Percentiles rank a stretch among this genome's conserved stretches.
Evolutionary conservation across 1,140 invertebrate genomes (phyloP).

Genomic region (honey bee (Apis mellifera)): Amel_HAv3.1 CM009934.2:9500501-9501000

Average conservation of each 20-base stretch:
- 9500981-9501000: constrained; percentile 55
- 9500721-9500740: constrained; percentile 58
- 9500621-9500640: neutral
- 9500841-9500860: constrained; percentile 60
- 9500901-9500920: constrained; percentile 38
- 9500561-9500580: no score
- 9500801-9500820: constrained; percentile 50
- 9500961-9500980: constrained; percentile 41
- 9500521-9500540: no score
- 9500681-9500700: constrained; percentile 44
- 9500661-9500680: constrained; percentile 29
- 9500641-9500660: neutral
- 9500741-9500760: constrained; percentile 54
- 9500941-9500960: constrained; percentile 60
- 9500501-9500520: no score
- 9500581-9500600: no score
- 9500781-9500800: constrained; percentile 46
- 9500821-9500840: constrained; percentile 64
- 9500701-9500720: constrained; percentile 42
- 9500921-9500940: constrained; percentile 37
- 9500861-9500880: constrained; percentile 48
- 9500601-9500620: no score
- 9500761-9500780: constrained; percentile 49
- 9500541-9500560: no score
- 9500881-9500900: neutral